These are phyloP conservation scores for Falco biarmicus DNA, from an alignment of 2,797 vertebrate genomes.

Conservation along the genomic window DNA sequence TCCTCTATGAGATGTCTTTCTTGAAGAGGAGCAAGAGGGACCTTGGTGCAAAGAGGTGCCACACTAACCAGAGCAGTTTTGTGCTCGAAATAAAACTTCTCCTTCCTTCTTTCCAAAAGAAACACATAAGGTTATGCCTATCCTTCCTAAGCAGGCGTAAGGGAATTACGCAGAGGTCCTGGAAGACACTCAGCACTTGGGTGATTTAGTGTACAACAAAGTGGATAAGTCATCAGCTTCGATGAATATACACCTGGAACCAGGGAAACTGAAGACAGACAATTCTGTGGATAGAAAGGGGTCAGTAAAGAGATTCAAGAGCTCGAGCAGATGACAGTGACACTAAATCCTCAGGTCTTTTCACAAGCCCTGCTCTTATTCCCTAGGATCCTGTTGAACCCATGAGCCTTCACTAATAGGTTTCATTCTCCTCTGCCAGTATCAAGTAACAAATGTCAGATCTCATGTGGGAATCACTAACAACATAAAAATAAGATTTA, in stretches of 20 bases:
- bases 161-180: slow-evolving; percentile 11
- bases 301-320: slow-evolving; percentile 43
- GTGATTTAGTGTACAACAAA: slow-evolving; percentile 55
- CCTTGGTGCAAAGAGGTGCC: neutral
- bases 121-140: slow-evolving; percentile 4
- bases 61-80: neutral
- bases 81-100: neutral
- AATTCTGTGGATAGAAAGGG: slow-evolving; percentile 4
- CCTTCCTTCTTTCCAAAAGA: neutral
- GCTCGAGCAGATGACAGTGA: slow-evolving; percentile 44
- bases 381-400: slow-evolving; percentile 55
- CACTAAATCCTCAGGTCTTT: slow-evolving; percentile 68
- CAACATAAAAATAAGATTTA: slow-evolving; percentile 63
- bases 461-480: slow-evolving; percentile 54
- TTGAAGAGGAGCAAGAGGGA: neutral
- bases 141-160: neutral
- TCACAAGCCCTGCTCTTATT: slow-evolving; percentile 37
- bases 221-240: slow-evolving; percentile 44
- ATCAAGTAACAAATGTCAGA: slow-evolving; percentile 62
- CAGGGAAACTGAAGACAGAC: slow-evolving; percentile 31
- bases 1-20: neutral
- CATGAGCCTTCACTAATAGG: slow-evolving; percentile 47
- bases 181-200: slow-evolving; percentile 34
- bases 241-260: slow-evolving; percentile 52
- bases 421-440: slow-evolving; percentile 53